Percentiles rank a stretch among this genome's conserved stretches.
phyloP scores from a whole-genome alignment of 2,797 vertebrate genomes.

The Alectoris magna region DNA sequence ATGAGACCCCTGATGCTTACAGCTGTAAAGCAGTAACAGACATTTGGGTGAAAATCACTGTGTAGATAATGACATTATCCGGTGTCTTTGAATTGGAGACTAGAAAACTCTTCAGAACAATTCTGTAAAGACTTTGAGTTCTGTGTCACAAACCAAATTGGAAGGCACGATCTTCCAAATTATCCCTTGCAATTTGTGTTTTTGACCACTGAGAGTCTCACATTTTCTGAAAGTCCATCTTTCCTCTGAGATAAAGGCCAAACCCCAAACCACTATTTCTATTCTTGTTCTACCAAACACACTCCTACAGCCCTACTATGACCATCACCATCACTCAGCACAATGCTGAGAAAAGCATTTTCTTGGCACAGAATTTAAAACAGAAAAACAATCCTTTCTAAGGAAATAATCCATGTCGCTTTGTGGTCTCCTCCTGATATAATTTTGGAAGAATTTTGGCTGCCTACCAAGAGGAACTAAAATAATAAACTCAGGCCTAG shows the following conservation, averaged over 20 bases:
- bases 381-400: not conserved
- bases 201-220: not conserved
- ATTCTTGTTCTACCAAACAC: not conserved
- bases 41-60: conserved; percentile 12
- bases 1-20: conserved; percentile 35
- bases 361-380: not conserved
- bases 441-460: not conserved
- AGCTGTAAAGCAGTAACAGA: conserved; percentile 23
- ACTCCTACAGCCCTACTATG: not conserved
- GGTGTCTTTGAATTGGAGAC: not conserved
- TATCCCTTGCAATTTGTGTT: not conserved
- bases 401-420: not conserved
- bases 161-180: conserved; percentile 39
- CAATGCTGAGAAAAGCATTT: not conserved
- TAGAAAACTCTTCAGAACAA: not conserved
- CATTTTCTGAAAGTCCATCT: not conserved
- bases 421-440: not conserved
- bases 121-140: not conserved
- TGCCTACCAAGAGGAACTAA: not conserved
- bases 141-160: not conserved
- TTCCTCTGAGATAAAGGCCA: conserved; percentile 34
- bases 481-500: not conserved
- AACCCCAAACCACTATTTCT: not conserved
- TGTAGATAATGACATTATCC: conserved; percentile 39
- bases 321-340: not conserved